phyloP scores from a whole-genome alignment of 2,888 invertebrate species.

The Troglohyphantes excavatus region DNA sequence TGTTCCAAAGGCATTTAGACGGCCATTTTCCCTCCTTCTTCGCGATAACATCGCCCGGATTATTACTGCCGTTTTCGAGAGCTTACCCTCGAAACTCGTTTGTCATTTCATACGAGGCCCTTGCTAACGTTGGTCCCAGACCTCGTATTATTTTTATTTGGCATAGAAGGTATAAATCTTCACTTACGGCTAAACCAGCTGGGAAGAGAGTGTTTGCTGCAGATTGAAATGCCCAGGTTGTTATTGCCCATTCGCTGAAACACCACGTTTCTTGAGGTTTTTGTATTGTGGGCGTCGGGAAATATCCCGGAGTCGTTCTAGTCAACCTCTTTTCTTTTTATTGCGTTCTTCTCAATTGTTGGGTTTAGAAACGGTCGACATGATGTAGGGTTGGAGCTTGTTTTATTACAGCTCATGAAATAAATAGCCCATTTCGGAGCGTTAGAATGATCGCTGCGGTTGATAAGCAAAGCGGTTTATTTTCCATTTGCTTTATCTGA shows the following conservation, averaged over 20 bases:
- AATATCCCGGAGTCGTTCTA: conserved; percentile 7
- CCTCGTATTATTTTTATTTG: conserved; percentile 61
- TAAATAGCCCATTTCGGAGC: conserved; percentile 11
- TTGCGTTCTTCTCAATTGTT: background rate
- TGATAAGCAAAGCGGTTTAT: conserved; percentile 1
- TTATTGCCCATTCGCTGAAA: conserved; percentile 17
- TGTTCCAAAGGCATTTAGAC: conserved; percentile 48
- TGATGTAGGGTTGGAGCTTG: background rate
- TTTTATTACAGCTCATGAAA: background rate
- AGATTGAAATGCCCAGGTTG: conserved; percentile 58
- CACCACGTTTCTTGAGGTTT: conserved; percentile 7
- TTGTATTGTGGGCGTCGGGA: conserved; percentile 51
- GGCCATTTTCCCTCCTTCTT: background rate
- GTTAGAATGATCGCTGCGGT: background rate
- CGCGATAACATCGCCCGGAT: conserved; percentile 58
- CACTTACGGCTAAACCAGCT: conserved; percentile 8
- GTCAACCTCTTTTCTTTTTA: conserved; percentile 8
- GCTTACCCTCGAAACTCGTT: conserved; percentile 40
- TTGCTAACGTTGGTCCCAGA: conserved; percentile 57
- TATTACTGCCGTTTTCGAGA: conserved; percentile 57
- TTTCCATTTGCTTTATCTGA: background rate
- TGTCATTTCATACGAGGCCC: conserved; percentile 68
- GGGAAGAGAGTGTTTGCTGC: conserved; percentile 7
- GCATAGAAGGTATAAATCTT: conserved; percentile 40
- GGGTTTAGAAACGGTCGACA: background rate